Conservation (phyloP, 2,888 invertebrate species). For the Petrophora chlorosata region DNA sequence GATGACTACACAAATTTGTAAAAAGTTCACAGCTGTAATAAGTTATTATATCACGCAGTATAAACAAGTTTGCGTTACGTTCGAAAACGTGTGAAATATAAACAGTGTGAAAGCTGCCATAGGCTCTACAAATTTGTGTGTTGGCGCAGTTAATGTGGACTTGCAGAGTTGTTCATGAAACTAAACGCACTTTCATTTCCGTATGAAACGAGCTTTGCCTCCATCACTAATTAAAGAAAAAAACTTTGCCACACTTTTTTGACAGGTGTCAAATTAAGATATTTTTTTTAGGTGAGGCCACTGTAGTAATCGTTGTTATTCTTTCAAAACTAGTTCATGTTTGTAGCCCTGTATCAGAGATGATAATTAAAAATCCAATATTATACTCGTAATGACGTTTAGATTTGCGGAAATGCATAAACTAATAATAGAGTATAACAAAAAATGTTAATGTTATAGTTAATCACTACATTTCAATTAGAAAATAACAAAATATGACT, state of each 20-base stretch:
- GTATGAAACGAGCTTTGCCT: slow-evolving; percentile 27
- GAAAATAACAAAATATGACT: too few relatives aligned
- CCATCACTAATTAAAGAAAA: background rate
- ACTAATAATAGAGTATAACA: too few relatives aligned
- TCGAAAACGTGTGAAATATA: slow-evolving; percentile 76
- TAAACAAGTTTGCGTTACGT: slow-evolving; percentile 38
- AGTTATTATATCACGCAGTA: slow-evolving; percentile 20
- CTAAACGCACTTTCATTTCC: slow-evolving; percentile 49
- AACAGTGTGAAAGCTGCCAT: slow-evolving; percentile 63
- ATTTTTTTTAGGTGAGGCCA: background rate
- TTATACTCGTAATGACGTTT: too few relatives aligned
- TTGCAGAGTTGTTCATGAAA: slow-evolving; percentile 46
- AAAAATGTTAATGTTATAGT: too few relatives aligned
- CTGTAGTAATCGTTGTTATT: too few relatives aligned
- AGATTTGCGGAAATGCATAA: too few relatives aligned
- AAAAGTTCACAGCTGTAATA: slow-evolving; percentile 12
- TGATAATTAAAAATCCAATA: too few relatives aligned
- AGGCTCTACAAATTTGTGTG: slow-evolving; percentile 25
- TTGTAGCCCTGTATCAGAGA: too few relatives aligned
- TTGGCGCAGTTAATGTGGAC: slow-evolving; percentile 42
- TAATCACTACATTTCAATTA: too few relatives aligned
- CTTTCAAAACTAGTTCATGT: too few relatives aligned
- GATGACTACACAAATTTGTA: slow-evolving; percentile 14
- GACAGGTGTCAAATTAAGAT: slow-evolving; percentile 47
- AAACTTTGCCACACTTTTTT: slow-evolving; percentile 40